Conservation (phyloP, 2,888 invertebrate species). For the Branchipolynoe longqiensis region DNA sequence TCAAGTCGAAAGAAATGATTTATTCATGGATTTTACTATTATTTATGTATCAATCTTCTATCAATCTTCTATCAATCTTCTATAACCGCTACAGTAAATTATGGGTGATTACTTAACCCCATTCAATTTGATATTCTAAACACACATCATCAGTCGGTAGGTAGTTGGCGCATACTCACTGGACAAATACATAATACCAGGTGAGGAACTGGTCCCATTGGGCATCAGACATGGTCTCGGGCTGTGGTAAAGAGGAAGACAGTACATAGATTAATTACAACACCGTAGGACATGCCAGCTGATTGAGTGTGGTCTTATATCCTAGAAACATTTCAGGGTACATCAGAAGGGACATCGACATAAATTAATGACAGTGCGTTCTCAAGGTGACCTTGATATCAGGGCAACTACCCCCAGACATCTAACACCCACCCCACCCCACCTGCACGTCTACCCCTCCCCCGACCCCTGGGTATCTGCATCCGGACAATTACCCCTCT, state of each 20-base stretch:
- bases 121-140: too few relatives aligned
- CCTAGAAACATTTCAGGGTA: not conserved
- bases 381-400: not conserved
- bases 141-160: too few relatives aligned
- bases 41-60: too few relatives aligned
- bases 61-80: too few relatives aligned
- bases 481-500: too few relatives aligned
- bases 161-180: constrained; percentile 83
- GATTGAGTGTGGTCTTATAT: not conserved
- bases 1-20: too few relatives aligned
- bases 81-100: too few relatives aligned
- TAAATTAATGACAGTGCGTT: not conserved
- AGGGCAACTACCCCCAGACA: not conserved
- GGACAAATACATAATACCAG: constrained; percentile 86
- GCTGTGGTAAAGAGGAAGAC: constrained; percentile 48
- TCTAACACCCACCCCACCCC: too few relatives aligned
- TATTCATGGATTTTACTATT: too few relatives aligned
- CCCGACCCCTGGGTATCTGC: too few relatives aligned
- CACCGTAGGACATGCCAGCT: not conserved
- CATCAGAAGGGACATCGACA: not conserved
- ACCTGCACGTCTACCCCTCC: too few relatives aligned
- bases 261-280: not conserved
- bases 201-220: constrained; percentile 92
- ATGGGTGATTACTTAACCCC: too few relatives aligned
- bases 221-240: constrained; percentile 32